These are phyloP conservation scores for Laticauda colubrina DNA, from an alignment of 2,113 vertebrate species.

Conservation along the genomic window DNA sequence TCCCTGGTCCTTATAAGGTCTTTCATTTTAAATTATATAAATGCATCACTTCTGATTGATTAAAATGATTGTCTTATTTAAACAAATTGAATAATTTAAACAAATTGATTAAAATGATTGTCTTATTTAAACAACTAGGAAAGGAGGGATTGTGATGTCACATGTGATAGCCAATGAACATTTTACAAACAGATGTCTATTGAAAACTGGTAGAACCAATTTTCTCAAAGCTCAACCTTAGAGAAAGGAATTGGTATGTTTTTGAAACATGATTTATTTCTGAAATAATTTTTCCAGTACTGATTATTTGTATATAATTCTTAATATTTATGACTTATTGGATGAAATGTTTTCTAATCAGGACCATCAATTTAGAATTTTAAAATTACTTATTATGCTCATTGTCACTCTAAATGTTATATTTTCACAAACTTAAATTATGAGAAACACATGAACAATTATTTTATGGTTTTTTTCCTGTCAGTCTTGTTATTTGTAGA, in stretches of 20 bases:
- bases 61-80: background rate
- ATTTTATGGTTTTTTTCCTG: background rate
- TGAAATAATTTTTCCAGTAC: background rate
- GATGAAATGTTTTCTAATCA: background rate
- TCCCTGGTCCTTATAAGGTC: background rate
- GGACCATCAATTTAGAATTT: background rate
- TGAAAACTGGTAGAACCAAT: background rate
- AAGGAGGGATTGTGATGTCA: slow-evolving; percentile 18
- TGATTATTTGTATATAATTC: background rate
- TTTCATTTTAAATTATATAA: background rate
- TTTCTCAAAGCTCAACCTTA: background rate
- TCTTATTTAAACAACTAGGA: background rate
- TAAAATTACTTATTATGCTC: background rate
- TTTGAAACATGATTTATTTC: background rate
- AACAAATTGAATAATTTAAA: background rate
- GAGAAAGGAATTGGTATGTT: background rate
- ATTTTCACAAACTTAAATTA: background rate
- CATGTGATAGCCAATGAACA: background rate
- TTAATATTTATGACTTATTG: background rate
- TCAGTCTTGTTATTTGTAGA: background rate
- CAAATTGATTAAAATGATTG: no score
- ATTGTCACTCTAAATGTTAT: background rate
- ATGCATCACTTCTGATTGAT: background rate
- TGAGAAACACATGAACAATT: background rate
- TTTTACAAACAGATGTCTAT: background rate